A percentile compares a stretch with the other conserved stretches of the same genome.
These are phyloP conservation scores for Sminthurinus aureus DNA, from an alignment of 2,888 invertebrate species.

Conservation along the genomic window DNA sequence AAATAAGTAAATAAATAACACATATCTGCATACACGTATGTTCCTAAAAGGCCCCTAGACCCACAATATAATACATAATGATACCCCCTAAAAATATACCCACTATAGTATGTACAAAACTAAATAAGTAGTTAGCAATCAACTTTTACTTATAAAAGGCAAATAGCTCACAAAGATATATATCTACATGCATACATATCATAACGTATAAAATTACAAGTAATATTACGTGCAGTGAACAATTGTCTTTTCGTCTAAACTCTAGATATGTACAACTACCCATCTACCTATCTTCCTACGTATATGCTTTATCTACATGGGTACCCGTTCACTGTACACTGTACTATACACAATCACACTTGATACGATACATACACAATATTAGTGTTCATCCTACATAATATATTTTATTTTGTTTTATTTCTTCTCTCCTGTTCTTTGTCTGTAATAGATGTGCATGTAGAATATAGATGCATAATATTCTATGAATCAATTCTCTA, in stretches of 20 bases:
- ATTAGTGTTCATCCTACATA: too few relatives aligned
- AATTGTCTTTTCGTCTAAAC: background rate
- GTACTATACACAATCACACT: slow-evolving; percentile 3
- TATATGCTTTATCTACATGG: background rate
- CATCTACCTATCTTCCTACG: background rate
- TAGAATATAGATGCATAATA: too few relatives aligned
- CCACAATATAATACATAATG: too few relatives aligned
- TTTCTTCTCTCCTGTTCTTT: too few relatives aligned
- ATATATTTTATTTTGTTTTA: too few relatives aligned
- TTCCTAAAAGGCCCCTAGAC: too few relatives aligned
- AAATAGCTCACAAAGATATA: background rate
- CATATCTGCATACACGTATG: background rate
- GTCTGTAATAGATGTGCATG: too few relatives aligned
- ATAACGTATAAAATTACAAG: background rate
- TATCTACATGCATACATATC: background rate
- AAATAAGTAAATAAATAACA: background rate
- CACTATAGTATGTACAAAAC: too few relatives aligned
- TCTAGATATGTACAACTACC: background rate
- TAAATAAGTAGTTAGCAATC: too few relatives aligned
- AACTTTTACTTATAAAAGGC: too few relatives aligned
- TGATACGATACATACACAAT: background rate
- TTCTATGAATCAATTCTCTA: too few relatives aligned
- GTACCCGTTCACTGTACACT: background rate
- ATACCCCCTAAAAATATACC: too few relatives aligned
- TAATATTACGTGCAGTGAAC: background rate